These are phyloP conservation scores for Siphonodentalium dalli DNA, from an alignment of 2,888 invertebrate genomes.

Conservation along the genomic window DNA sequence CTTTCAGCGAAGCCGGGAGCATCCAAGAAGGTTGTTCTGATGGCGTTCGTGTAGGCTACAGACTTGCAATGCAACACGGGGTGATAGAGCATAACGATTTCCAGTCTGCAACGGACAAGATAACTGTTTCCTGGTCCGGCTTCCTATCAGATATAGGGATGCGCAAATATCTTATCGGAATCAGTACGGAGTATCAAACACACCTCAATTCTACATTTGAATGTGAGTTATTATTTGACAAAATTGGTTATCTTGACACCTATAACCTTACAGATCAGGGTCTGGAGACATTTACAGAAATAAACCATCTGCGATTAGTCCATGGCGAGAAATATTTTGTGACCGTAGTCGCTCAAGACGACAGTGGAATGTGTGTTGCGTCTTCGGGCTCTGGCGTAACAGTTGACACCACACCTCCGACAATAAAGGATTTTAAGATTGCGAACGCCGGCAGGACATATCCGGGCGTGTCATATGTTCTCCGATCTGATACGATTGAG, in stretches of 20 bases:
- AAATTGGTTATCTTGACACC: conserved; percentile 23
- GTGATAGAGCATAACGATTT: conserved; percentile 15
- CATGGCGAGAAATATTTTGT: conserved; percentile 32
- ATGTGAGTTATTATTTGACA: conserved; percentile 14
- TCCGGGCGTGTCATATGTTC: too few relatives aligned
- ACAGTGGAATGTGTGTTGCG: conserved; percentile 31
- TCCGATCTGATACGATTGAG: too few relatives aligned
- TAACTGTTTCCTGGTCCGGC: conserved; percentile 34
- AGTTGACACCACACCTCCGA: conserved; percentile 37
- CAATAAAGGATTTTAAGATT: too few relatives aligned
- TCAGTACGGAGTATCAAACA: conserved; percentile 17
- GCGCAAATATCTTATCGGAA: conserved; percentile 29
- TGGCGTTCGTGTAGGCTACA: conserved; percentile 41
- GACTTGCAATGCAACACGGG: conserved; percentile 30
- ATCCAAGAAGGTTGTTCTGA: conserved; percentile 41
- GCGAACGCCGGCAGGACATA: too few relatives aligned
- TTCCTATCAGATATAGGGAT: conserved; percentile 37
- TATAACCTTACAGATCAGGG: conserved; percentile 18
- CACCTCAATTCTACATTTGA: conserved; percentile 22
- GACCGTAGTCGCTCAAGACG: conserved; percentile 33
- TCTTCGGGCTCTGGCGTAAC: conserved; percentile 22
- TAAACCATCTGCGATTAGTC: conserved; percentile 20
- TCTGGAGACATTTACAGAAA: conserved; percentile 24
- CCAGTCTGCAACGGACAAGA: conserved; percentile 23
- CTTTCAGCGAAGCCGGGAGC: conserved; percentile 41